A percentile compares a stretch with the other conserved stretches of the same genome.
phyloP scores from a whole-genome alignment of 1,140 invertebrate genomes.

The Brachionus angularis region DNA sequence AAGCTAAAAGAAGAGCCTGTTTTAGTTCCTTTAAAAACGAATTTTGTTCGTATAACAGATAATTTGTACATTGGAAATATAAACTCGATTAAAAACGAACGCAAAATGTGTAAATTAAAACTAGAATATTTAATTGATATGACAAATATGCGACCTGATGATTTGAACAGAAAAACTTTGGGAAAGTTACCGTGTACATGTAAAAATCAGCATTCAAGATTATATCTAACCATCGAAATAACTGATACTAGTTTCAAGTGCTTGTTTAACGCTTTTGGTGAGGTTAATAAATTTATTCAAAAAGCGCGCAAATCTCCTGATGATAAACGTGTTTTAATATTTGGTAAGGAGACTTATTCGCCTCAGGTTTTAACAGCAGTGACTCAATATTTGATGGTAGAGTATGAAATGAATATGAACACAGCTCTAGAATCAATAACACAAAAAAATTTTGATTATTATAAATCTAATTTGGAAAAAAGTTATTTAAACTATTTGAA shows the following conservation, averaged over 20 bases:
- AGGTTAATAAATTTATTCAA: conserved; percentile 34
- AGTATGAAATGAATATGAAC: conserved; percentile 28
- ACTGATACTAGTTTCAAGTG: neutral
- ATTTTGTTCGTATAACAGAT: conserved; percentile 12
- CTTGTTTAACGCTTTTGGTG: conserved; percentile 27
- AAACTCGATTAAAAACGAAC: conserved; percentile 11
- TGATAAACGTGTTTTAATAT: neutral
- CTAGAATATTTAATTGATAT: conserved; percentile 34
- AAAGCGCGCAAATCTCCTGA: conserved; percentile 1
- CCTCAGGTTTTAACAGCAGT: conserved; percentile 1
- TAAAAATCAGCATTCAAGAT: conserved; percentile 10
- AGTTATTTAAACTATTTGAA: conserved; percentile 17
- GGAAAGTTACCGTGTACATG: conserved; percentile 39
- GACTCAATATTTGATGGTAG: conserved; percentile 39
- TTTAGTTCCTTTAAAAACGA: neutral
- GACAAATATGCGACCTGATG: conserved; percentile 29
- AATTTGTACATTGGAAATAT: conserved; percentile 29
- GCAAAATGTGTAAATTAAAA: conserved; percentile 30
- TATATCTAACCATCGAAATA: conserved; percentile 14
- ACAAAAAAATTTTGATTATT: neutral
- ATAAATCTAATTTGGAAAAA: neutral
- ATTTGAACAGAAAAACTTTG: neutral
- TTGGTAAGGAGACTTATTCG: neutral
- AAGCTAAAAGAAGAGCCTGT: neutral
- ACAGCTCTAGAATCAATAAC: conserved; percentile 4